Conservation (phyloP, 2,113 vertebrate genomes). For the Neotragus moschatus region DNA sequence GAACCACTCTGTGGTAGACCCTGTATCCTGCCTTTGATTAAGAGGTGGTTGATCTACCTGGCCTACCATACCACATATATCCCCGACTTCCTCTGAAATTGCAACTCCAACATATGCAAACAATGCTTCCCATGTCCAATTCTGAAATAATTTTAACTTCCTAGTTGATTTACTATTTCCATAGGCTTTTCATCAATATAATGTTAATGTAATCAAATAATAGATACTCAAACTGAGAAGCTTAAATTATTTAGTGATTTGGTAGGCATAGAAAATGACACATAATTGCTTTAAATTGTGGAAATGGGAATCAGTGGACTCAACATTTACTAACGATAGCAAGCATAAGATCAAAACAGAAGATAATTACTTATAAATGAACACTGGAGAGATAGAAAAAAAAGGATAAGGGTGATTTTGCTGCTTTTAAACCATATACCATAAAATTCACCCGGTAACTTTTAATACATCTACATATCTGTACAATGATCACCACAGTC, state of each 20-base stretch:
- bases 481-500: background rate
- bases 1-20: background rate
- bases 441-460: background rate
- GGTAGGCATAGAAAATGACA: background rate
- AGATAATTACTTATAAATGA: background rate
- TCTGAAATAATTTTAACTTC: background rate
- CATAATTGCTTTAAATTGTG: background rate
- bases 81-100: background rate
- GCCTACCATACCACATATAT: background rate
- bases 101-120: background rate
- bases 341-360: background rate
- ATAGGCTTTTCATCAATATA: background rate
- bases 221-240: background rate
- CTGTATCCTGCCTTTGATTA: background rate
- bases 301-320: background rate
- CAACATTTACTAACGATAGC: background rate
- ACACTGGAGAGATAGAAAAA: background rate
- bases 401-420: background rate
- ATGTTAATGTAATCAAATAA: background rate
- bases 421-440: background rate
- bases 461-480: background rate
- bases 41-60: background rate
- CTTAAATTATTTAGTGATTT: background rate
- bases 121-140: background rate
- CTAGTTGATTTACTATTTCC: background rate